phyloP scores from a whole-genome alignment of 2,113 vertebrate species.

The Melanerpes aurifrons region DNA sequence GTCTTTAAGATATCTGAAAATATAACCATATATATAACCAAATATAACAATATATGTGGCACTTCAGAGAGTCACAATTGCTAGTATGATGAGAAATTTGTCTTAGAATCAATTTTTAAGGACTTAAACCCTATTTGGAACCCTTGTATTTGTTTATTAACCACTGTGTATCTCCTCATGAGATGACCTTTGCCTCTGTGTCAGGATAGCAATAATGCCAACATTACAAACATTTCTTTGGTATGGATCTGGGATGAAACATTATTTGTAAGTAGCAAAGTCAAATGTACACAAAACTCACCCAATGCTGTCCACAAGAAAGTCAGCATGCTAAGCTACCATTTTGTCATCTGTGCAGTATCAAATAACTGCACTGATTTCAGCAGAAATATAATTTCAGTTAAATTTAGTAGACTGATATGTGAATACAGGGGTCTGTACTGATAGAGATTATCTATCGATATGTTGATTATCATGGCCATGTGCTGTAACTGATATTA shows the following conservation, averaged over 20 bases:
- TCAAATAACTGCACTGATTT: not conserved
- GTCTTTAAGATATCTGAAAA: not conserved
- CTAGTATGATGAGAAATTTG: not conserved
- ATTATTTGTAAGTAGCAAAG: not conserved
- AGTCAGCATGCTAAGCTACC: not conserved
- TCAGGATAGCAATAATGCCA: not conserved
- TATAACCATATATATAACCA: no score
- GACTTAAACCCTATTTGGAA: not conserved
- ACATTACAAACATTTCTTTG: not conserved
- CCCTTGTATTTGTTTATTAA: not conserved
- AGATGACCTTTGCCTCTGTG: not conserved
- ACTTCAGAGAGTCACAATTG: not conserved
- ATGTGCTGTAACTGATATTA: not conserved
- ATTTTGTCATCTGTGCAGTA: not conserved
- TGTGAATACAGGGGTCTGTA: not conserved
- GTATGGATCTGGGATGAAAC: fast-evolving
- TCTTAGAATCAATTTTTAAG: not conserved
- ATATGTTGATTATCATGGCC: not conserved
- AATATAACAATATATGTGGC: no score
- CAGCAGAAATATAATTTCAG: not conserved
- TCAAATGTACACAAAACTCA: not conserved
- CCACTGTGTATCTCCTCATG: fast-evolving
- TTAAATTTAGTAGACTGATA: not conserved
- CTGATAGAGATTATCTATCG: not conserved
- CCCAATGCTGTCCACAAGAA: not conserved